Evolutionary conservation across 2,797 vertebrate species (phyloP), one percentile per base, ranked within the genome.

Genomic region (Peromyscus nudipes): DNA sequence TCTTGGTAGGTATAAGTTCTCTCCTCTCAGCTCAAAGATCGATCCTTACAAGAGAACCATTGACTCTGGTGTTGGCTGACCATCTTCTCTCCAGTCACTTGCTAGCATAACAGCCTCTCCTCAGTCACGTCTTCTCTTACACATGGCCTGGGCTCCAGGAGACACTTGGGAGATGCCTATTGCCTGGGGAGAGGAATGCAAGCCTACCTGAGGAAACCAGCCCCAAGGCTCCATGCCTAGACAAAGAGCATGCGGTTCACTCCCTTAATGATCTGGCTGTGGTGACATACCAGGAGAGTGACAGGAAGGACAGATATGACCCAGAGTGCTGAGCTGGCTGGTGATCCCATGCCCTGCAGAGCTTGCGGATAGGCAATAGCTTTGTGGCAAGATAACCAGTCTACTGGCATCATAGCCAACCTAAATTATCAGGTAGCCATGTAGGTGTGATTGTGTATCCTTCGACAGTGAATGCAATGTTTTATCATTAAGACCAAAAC

Each of bases 381-480:
- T 62, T 85, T 29, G 2, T 12, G 16, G 14, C 0, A 12, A 7
- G 2, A 14, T 9, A 10, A 60, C 5, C 14, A 29, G 27, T 25
- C 52, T 3, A 2, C 29, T 3, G 25, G 34, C 23, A 11, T 0
- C 0, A 21, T 14, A 7, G 12, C 23, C n/a, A 49, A 62, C 14
- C 75, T 13, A 12, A 71, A 25, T 6, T 17, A 34, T 62, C 34
- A 82, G 40, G 6, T 1, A 17, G 23, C 27, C 40, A 75, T 31
- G 46, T 34, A 23, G 1, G 4, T 43, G n/a, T 71, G 49, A 46
- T 16, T 57, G 11, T 6, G 29, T 43, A 65, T 87, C 60, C 52
- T 73, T n/a, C 6, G 23, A 25, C 77, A n/a, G 6, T 34, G 37
- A 21, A 46, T 5, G 8, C 27, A 34, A 62, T 46, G 55, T 1